These are phyloP conservation scores for Myrmophylax atrothorax DNA, from an alignment of 2,113 vertebrate genomes.

Conservation along the genomic window DNA sequence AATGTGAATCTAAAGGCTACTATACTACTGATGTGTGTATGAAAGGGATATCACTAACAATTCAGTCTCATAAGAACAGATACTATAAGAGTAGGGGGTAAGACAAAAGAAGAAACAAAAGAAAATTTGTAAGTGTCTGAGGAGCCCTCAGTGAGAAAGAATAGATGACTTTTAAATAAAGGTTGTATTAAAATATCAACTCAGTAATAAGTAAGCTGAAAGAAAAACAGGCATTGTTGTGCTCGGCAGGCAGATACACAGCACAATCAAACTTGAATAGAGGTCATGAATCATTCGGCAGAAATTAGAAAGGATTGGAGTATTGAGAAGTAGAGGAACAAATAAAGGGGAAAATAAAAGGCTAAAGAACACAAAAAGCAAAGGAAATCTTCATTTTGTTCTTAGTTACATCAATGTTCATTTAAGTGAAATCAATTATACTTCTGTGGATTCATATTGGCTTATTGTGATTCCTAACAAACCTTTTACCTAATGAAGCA, in stretches of 20 bases:
- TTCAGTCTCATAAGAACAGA: background rate
- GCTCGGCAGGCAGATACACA: background rate
- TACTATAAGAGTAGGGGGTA: background rate
- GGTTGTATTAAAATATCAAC: background rate
- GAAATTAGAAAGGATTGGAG: background rate
- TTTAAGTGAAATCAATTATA: background rate
- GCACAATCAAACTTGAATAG: background rate
- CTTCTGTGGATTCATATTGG: background rate
- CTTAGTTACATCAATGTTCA: background rate
- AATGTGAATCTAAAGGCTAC: background rate
- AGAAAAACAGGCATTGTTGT: background rate
- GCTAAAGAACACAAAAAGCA: background rate
- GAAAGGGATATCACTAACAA: background rate
- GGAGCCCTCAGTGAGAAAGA: background rate
- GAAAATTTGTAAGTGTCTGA: background rate
- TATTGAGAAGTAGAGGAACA: background rate
- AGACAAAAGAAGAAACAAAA: background rate
- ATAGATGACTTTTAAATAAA: background rate
- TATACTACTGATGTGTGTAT: background rate
- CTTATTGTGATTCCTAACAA: background rate
- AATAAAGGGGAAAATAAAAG: background rate
- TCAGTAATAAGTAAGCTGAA: background rate
- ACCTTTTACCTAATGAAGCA: background rate
- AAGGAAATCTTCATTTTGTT: background rate
- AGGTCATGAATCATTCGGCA: background rate